These are phyloP conservation scores for Neotoxoptera formosana DNA, from an alignment of 1,140 invertebrate genomes.

Conservation along the genomic window DNA sequence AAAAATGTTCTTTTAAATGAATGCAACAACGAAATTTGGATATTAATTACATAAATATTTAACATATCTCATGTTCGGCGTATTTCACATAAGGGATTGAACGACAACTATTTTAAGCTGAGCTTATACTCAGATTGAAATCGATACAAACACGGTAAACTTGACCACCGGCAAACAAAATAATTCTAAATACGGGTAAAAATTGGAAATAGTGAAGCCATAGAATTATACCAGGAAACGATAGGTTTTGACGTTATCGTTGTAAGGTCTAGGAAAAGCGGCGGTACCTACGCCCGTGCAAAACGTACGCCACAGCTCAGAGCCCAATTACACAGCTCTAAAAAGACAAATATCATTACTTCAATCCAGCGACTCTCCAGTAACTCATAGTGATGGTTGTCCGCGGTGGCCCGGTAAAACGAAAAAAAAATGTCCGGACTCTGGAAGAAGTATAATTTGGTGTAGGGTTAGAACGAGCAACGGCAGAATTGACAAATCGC, in stretches of 20 bases:
- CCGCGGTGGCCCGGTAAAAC: background rate
- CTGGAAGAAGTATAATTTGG: background rate
- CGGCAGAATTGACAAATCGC: too few relatives aligned
- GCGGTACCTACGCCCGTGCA: background rate
- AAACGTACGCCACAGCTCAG: background rate
- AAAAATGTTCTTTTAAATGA: background rate
- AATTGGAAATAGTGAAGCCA: background rate
- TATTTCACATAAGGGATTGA: background rate
- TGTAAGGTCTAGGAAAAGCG: background rate
- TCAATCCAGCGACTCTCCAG: conserved; percentile 61
- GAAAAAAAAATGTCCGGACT: background rate
- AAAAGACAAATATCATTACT: conserved; percentile 55
- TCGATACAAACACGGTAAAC: background rate
- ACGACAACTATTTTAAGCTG: too few relatives aligned
- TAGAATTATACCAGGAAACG: background rate
- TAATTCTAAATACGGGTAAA: background rate
- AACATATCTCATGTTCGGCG: background rate
- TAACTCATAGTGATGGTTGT: conserved; percentile 58
- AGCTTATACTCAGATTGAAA: too few relatives aligned
- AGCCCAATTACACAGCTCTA: background rate
- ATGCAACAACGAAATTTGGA: background rate
- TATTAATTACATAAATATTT: background rate
- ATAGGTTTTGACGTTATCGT: background rate
- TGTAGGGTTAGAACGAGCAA: too few relatives aligned
- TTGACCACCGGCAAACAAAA: background rate